Evolutionary conservation across 2,797 vertebrate species (phyloP).

Genomic region (Oreortyx pictus): DNA sequence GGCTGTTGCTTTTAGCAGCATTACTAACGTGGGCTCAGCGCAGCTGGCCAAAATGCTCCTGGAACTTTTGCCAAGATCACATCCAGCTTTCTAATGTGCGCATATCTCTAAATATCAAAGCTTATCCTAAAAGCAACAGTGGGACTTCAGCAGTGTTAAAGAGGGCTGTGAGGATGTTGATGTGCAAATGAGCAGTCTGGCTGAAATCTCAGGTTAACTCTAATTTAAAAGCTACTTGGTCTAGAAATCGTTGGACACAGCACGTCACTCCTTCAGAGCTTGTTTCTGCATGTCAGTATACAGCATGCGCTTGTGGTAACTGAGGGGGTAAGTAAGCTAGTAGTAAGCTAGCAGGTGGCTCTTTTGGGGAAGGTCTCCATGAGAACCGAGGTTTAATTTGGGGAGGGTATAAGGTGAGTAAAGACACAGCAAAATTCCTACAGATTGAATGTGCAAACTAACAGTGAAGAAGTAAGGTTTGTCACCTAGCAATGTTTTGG

Average conservation of each 20-base stretch:
- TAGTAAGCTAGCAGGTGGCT: neutral
- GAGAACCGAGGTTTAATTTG: neutral
- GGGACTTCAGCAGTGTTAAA: neutral
- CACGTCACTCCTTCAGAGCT: slow-evolving; percentile 31
- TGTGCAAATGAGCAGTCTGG: slow-evolving; percentile 51
- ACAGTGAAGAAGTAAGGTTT: neutral
- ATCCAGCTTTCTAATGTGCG: slow-evolving; percentile 35
- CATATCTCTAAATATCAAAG: slow-evolving; percentile 63
- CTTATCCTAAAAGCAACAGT: slow-evolving; percentile 45
- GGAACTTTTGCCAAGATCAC: neutral
- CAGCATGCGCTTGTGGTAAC: neutral
- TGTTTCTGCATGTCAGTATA: slow-evolving; percentile 59
- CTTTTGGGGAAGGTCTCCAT: neutral
- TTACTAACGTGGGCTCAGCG: neutral
- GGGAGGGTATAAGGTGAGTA: neutral
- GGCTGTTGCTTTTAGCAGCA: neutral
- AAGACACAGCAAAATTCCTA: neutral
- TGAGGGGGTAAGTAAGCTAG: neutral
- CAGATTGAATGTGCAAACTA: neutral
- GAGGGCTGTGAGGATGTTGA: slow-evolving; percentile 29
- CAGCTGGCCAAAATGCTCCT: neutral
- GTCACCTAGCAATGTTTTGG: neutral
- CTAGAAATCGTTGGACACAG: slow-evolving; percentile 29
- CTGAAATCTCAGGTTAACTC: slow-evolving; percentile 30
- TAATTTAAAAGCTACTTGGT: slow-evolving; percentile 42